Evolutionary conservation across 2,888 invertebrate genomes (phyloP), one percentile per base, ranked within the genome.

Genomic region (Argyresthia goedartella): DNA sequence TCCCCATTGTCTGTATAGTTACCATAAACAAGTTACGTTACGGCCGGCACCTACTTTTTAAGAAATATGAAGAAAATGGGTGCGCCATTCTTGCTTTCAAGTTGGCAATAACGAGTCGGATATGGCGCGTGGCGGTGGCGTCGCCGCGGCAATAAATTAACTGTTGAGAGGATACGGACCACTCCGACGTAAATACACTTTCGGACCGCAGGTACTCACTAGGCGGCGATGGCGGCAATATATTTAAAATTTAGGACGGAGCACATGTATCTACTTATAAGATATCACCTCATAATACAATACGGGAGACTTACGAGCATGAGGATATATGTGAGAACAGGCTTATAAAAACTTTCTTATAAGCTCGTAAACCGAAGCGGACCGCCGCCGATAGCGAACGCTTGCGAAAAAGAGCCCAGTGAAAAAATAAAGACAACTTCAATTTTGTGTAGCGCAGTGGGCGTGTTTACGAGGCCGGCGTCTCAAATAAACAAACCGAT

Each of bases 71-170:
- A 75, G 75, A 72, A 82, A 81, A 80, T 79, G 76, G 79, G 75
- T 77, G 71, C 72, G 76, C 73, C 71, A 76, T 82, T 81, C 77
- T 77, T 81, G 77, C 76, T 81, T 84, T 81, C 79, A 79, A 85
- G 82, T 79, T 77, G 81, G 82, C 77, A 82, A 82, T 85, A 84
- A 84, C 79, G 76, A 70, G 71, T 74, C 76, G 78, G 76, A 78
- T 81, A 76, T 75, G 79, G 81, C 77, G 81, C 79, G 76, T 81
- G 84, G 73, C 81, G 68, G 73, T 82, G 85, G 82, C 84, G 75
- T 81, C 76, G 73, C 81, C 76, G 73, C 71, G 71, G 77, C 78
- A 77, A 76, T 85, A 82, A 84, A 84, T 82, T 78, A 79, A 76
- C 25, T 25, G 25, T 25, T 25, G 25, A 72, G 59, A 63, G 64